Base-by-base conservation (phyloP, 92 coral and sea anemone species). In the Umimayanthus chanpuru region DNA sequence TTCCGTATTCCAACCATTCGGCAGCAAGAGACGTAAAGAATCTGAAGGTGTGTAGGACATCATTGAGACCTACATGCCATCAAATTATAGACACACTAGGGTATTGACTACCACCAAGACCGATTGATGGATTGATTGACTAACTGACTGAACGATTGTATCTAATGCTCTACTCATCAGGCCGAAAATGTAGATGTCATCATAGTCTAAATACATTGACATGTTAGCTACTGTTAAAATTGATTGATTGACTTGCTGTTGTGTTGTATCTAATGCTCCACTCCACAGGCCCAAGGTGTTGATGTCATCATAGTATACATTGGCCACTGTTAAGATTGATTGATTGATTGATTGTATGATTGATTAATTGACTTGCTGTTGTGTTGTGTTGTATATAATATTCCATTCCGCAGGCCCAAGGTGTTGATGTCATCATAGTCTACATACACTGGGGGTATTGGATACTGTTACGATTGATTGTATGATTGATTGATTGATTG, bases 351-450 rank as follows among this genome's bases (percentile, higher is more conserved):
- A 32, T 32, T 0, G 2, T 0, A 32, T 32, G 36, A 44, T 44
- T 44, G 49, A 44, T 3, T 44, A 9, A 44, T 0, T 44, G 49
- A 44, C 4, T 43, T 43, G 6, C 6, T 43, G 47, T 29, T 0
- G 10, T 15, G 21, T 7, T 9, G 0, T 71, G 9, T 12, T 40
- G 3, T 15, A 53, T 78, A 21, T 1, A n/a, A n/a, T n/a, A n/a
- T n/a, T 44, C 23, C 58, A 3, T 20, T 50, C 29, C 32, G 6
- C 81, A 81, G 85, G 85, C 85, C 61, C 41, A 21, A 32, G 85
- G 73, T 32, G 91, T 93, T 1, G 94, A 94, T 82, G 56, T 91
- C 4, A 88, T 92, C 30, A n/a, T n/a, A 90, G n/a, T n/a, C n/a
- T n/a, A n/a, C n/a, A n/a, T n/a, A n/a, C n/a, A n/a, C n/a, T n/a